phyloP scores from a whole-genome alignment of 2,113 vertebrate genomes.

The Prunella himalayana region DNA sequence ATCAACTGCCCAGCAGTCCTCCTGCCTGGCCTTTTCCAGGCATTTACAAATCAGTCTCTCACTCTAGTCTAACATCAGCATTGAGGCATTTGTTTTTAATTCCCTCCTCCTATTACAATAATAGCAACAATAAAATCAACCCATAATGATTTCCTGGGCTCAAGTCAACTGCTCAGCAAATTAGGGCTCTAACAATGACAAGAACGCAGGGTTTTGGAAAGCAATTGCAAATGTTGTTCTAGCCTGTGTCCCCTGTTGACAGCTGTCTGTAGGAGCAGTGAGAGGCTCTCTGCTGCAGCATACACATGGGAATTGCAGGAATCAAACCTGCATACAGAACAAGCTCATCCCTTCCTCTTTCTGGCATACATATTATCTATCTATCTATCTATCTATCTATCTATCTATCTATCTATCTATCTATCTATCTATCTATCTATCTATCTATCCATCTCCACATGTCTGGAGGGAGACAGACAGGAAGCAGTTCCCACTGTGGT shows the following conservation, averaged over 20 bases:
- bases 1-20: background rate
- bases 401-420: background rate
- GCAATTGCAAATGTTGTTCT: background rate
- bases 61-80: background rate
- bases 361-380: background rate
- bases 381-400: background rate
- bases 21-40: background rate
- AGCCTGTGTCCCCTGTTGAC: background rate
- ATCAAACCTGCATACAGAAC: background rate
- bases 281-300: background rate
- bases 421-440: background rate
- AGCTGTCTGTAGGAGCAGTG: background rate
- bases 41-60: background rate
- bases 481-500: background rate
- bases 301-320: fast-evolving
- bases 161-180: background rate
- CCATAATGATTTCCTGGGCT: background rate
- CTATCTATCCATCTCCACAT: too few species aligned
- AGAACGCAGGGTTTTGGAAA: background rate
- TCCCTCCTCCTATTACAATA: background rate
- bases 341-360: background rate
- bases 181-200: background rate
- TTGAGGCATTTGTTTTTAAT: background rate
- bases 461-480: background rate
- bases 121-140: background rate